Percentiles rank a stretch among this genome's conserved stretches.
These are phyloP conservation scores for Streptopelia turtur DNA, from an alignment of 2,797 vertebrate genomes.

Conservation along the genomic window DNA sequence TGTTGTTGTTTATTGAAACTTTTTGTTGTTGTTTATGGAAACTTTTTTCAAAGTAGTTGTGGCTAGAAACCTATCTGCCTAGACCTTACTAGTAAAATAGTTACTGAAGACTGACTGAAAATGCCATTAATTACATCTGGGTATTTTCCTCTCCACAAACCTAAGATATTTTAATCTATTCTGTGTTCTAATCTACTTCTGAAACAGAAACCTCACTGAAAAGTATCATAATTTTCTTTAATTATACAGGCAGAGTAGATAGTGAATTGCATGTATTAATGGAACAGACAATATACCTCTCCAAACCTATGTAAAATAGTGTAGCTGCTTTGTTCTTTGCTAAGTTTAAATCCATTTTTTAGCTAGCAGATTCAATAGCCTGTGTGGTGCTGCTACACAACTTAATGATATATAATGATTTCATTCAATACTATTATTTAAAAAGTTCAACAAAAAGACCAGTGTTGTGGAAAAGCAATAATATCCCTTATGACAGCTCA, in stretches of 20 bases:
- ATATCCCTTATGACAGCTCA: not conserved
- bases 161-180: not conserved
- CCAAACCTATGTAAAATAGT: not conserved
- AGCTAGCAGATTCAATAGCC: not conserved
- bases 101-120: not conserved
- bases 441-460: constrained; percentile 8
- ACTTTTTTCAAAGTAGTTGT: not conserved
- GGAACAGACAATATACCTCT: not conserved
- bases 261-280: not conserved
- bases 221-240: not conserved
- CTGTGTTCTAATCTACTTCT: not conserved
- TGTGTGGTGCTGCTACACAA: not conserved
- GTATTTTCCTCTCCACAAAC: not conserved
- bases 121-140: not conserved
- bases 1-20: not conserved
- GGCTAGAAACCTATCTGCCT: not conserved
- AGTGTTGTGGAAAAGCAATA: constrained; percentile 5
- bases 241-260: not conserved
- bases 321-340: not conserved
- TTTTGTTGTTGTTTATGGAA: not conserved
- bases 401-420: constrained; percentile 2
- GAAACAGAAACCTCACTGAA: not conserved
- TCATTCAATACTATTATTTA: not conserved
- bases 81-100: not conserved
- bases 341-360: not conserved